A percentile compares a stretch with the other conserved stretches of the same genome.
Evolutionary conservation across 2,797 vertebrate genomes (phyloP).

Genomic region (Rhabdophis nuchalis): DNA sequence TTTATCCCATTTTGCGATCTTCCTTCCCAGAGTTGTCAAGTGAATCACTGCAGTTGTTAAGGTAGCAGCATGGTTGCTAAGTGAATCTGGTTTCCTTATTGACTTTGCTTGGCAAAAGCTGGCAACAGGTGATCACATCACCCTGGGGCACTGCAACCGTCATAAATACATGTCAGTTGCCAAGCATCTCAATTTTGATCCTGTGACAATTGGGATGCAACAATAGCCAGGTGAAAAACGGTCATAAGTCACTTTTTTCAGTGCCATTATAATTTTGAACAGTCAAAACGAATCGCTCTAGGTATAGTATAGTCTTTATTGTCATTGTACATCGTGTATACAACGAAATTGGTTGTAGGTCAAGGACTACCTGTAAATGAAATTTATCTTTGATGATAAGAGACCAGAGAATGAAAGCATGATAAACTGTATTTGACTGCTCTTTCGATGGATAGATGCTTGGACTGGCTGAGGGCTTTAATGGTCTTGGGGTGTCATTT

Average conservation of each 20-base stretch:
- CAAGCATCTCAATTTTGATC: neutral
- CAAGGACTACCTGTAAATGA: neutral
- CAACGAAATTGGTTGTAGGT: neutral
- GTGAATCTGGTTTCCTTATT: neutral
- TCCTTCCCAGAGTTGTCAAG: neutral
- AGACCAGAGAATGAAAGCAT: conserved; percentile 2
- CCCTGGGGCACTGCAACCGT: neutral
- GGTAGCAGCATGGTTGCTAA: neutral
- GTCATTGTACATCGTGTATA: no score
- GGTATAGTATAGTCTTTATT: no score
- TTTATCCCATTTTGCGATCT: neutral
- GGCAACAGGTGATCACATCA: neutral
- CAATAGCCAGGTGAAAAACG: neutral
- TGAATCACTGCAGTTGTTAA: neutral
- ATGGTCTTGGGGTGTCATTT: neutral
- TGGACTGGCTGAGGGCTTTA: neutral
- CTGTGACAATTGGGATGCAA: neutral
- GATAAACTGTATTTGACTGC: conserved; percentile 3
- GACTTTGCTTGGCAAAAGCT: neutral
- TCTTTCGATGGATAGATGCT: conserved; percentile 36
- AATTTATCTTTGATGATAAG: neutral
- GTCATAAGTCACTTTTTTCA: neutral
- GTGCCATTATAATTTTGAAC: neutral
- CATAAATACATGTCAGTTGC: neutral
- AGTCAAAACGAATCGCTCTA: neutral